phyloP scores from a whole-genome alignment of 2,113 vertebrate genomes.

The Scopus umbretta region DNA sequence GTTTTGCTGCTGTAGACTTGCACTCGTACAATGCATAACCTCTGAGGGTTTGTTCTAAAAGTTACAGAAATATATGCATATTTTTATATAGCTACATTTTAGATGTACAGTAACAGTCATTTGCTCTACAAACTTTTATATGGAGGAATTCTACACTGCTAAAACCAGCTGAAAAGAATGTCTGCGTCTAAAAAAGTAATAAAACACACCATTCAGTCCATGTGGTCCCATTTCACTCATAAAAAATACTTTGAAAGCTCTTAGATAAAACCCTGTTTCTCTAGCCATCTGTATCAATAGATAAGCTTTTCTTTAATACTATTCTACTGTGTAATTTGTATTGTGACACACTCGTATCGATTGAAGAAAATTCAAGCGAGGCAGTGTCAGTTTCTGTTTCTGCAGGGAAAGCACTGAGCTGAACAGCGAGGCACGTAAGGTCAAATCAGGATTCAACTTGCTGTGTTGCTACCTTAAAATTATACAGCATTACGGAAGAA shows the following conservation, averaged over 20 bases:
- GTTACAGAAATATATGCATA: slow-evolving; percentile 58
- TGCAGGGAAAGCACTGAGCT: slow-evolving; percentile 76
- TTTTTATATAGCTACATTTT: background rate
- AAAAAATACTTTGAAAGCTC: slow-evolving; percentile 42
- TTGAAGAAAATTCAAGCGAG: slow-evolving; percentile 64
- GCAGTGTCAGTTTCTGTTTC: slow-evolving; percentile 71
- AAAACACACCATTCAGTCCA: background rate
- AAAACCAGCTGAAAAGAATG: background rate
- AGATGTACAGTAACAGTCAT: background rate
- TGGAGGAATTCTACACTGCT: background rate
- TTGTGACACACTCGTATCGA: slow-evolving; percentile 76
- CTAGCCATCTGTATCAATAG: slow-evolving; percentile 50
- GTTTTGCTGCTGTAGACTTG: slow-evolving; percentile 80
- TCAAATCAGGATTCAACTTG: slow-evolving; percentile 70
- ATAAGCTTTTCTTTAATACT: slow-evolving; percentile 56
- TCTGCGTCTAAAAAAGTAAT: background rate
- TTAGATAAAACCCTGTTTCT: slow-evolving; percentile 34
- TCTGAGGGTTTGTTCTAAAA: slow-evolving; percentile 67
- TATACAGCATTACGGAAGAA: background rate
- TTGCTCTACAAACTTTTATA: background rate
- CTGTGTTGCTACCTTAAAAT: slow-evolving; percentile 8
- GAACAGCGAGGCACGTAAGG: slow-evolving; percentile 74
- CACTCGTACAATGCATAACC: slow-evolving; percentile 48
- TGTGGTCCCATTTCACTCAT: background rate
- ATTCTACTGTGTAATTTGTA: slow-evolving; percentile 72